phyloP scores from a whole-genome alignment of 2,888 invertebrate genomes.

The Ormyrus rosae region DNA sequence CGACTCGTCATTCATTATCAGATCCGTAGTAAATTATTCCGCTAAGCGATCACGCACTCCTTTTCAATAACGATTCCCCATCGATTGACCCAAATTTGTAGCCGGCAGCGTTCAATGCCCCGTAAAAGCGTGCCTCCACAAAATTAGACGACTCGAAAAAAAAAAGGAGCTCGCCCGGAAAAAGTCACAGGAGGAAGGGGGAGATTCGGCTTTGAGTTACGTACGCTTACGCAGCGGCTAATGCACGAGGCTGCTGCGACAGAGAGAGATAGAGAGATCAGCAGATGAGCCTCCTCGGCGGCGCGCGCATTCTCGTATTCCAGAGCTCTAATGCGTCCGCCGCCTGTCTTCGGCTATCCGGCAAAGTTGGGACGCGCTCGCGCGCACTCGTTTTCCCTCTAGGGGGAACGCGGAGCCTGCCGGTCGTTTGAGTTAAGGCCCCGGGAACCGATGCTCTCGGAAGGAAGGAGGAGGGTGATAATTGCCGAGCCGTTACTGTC shows the following conservation, averaged over 20 bases:
- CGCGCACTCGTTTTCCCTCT: not conserved
- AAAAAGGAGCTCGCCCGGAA: not conserved
- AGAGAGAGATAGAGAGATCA: too few species aligned
- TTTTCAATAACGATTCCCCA: conserved; percentile 26
- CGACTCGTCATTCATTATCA: conserved; percentile 7
- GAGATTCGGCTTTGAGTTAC: too few species aligned
- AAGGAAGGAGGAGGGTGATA: conserved; percentile 63
- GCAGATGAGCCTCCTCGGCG: too few species aligned
- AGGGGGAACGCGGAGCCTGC: too few species aligned
- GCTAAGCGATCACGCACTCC: not conserved
- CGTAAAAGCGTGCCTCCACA: not conserved
- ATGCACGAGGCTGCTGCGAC: too few species aligned
- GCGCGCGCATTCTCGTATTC: too few species aligned
- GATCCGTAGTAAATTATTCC: conserved; percentile 14
- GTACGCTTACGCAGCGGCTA: too few species aligned
- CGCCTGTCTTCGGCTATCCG: too few species aligned
- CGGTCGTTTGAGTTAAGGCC: too few species aligned
- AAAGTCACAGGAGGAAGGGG: too few species aligned
- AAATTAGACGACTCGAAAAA: conserved; percentile 27
- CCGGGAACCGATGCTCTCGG: not conserved
- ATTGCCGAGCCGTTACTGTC: conserved; percentile 67
- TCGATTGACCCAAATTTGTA: conserved; percentile 34
- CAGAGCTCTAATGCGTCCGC: too few species aligned
- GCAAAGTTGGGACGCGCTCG: not conserved
- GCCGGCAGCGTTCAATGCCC: not conserved